Conservation (phyloP, 1,140 invertebrate genomes). For the Drosophila navojoa region DNA sequence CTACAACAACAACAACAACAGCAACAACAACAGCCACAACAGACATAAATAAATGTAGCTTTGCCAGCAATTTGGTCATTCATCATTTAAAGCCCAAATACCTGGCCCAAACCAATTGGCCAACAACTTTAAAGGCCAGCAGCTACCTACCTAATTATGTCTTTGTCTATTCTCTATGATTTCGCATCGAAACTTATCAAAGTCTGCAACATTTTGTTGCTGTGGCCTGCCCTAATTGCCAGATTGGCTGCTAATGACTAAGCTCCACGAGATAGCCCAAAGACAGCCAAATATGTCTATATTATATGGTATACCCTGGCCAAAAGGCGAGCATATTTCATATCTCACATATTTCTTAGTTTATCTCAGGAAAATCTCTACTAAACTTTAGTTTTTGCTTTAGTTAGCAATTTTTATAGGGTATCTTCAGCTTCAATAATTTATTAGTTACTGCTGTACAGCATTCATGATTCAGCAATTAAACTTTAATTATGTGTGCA, state of each 20-base stretch:
- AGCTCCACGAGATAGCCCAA: constrained; percentile 6
- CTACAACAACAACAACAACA: constrained; percentile 22
- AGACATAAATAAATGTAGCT: too few relatives aligned
- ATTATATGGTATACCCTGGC: constrained; percentile 13
- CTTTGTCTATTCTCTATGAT: constrained; percentile 1
- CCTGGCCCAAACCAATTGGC: constrained; percentile 1
- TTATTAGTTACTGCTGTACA: too few relatives aligned
- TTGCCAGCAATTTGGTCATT: constrained; percentile 2
- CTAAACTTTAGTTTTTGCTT: too few relatives aligned
- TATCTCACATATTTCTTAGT: too few relatives aligned
- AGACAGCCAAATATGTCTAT: not conserved
- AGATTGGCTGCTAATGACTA: constrained; percentile 22
- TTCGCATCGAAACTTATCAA: constrained; percentile 26
- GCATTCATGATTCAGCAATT: too few relatives aligned
- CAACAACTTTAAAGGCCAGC: constrained; percentile 3
- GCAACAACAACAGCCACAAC: not conserved
- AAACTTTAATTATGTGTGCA: too few relatives aligned
- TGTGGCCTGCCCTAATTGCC: constrained; percentile 22
- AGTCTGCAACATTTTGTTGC: constrained; percentile 3
- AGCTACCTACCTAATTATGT: not conserved
- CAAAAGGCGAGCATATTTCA: not conserved
- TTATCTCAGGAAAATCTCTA: too few relatives aligned
- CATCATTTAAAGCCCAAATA: constrained; percentile 12
- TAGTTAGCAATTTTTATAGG: too few relatives aligned
- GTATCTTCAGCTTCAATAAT: too few relatives aligned